Evolutionary conservation across 2,888 invertebrate species (phyloP), one percentile per base, ranked within the genome.

Genomic region (Pseudococcus longispinus): DNA sequence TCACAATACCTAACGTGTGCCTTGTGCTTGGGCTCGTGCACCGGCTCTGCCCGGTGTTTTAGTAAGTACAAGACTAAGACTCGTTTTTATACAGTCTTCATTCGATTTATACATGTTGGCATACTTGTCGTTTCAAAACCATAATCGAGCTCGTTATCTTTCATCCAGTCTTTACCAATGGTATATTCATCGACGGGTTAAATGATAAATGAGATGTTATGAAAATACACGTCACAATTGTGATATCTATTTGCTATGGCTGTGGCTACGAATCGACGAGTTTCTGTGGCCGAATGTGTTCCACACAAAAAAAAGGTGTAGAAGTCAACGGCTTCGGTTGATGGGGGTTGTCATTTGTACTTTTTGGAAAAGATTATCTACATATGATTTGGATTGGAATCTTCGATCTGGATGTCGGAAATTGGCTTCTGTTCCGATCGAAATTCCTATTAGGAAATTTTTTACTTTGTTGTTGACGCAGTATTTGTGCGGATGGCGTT

Each of bases 121-220:
- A 20, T 80, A 74, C 37, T 80, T 80, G 77, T 80, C 70, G 26
- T 80, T 80, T 42, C 29, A 42, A 18, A 29, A 80, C 77, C n/a
- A 80, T 80, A 80, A 80, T 80, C 77, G 20, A 13, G 77, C 77
- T 80, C 77, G 77, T 80, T 80, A 80, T 80, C 77, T 80, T 20
- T 37, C 20, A 80, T 42, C 32, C 37, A 20, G 20, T 20, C 37
- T 11, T 74, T 13, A 37, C 29, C 32, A 6, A 2, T n/a, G n/a
- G n/a, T n/a, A 1, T 42, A 37, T 42, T 42, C 42, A 80, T 80
- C 77, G 77, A 80, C 77, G 42, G 60, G 20, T 80, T 9, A 80
- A 42, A 80, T 80, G 77, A 80, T 80, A 80, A 80, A 80, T 80
- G 77, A 80, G 77, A 80, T 80, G 77, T 80, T 80, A 80, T 80